A percentile compares a stretch with the other conserved stretches of the same genome.
These are phyloP conservation scores for Zygogramma bicolorata DNA, from an alignment of 2,888 invertebrate species.

Conservation along the genomic window DNA sequence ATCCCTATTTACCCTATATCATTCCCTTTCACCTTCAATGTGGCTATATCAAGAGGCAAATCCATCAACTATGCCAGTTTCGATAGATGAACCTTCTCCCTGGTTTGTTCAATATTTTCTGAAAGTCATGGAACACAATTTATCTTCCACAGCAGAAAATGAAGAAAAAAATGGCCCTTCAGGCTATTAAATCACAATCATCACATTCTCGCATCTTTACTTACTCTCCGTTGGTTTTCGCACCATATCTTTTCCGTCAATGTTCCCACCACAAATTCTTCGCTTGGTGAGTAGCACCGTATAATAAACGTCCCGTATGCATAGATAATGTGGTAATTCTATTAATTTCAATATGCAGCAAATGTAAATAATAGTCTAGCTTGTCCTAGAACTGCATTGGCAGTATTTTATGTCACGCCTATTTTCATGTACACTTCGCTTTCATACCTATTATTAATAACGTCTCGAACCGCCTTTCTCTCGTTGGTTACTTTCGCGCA, in stretches of 20 bases:
- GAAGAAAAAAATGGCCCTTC: too few relatives aligned
- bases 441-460: constrained; percentile 33
- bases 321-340: constrained; percentile 31
- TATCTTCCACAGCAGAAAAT: too few relatives aligned
- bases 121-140: too few relatives aligned
- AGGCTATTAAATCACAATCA: too few relatives aligned
- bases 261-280: not conserved
- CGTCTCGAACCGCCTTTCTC: constrained; percentile 32
- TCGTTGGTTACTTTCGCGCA: constrained; percentile 39
- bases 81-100: too few relatives aligned
- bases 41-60: too few relatives aligned
- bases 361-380: constrained; percentile 31
- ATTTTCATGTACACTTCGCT: constrained; percentile 40
- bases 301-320: not conserved
- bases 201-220: not conserved
- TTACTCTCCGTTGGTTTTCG: not conserved
- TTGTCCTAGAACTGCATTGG: constrained; percentile 47
- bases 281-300: not conserved
- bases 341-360: constrained; percentile 34
- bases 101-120: too few relatives aligned
- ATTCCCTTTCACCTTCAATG: too few relatives aligned
- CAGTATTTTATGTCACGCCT: constrained; percentile 50
- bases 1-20: too few relatives aligned
- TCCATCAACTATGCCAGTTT: too few relatives aligned
- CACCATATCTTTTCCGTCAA: not conserved